Percentiles rank a stretch among this genome's conserved stretches.
phyloP scores from a whole-genome alignment of 64 coral and sea anemone species.

The Porites lutea region DNA sequence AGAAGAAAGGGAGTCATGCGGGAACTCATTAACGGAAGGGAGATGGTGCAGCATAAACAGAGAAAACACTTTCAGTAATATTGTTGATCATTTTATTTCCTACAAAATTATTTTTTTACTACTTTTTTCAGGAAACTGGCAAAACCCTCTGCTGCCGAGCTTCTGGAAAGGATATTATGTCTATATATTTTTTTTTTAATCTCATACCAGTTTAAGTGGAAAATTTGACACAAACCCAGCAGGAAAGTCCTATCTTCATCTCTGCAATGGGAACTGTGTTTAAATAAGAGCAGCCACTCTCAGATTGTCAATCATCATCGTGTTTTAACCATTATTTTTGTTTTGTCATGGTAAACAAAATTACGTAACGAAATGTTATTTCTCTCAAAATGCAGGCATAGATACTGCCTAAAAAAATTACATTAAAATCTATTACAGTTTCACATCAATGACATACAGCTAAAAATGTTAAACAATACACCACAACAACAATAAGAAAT shows the following conservation, averaged over 20 bases:
- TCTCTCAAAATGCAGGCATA: background rate
- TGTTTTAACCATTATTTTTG: background rate
- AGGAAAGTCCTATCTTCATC: slow-evolving; percentile 7
- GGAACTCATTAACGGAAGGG: too few relatives aligned
- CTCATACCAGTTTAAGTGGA: background rate
- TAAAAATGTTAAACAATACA: too few relatives aligned
- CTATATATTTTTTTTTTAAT: background rate
- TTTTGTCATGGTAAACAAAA: slow-evolving; percentile 13
- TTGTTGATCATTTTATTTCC: background rate
- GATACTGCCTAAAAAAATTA: background rate
- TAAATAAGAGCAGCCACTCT: background rate
- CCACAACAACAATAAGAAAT: too few relatives aligned
- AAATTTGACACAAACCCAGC: background rate
- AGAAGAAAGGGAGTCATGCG: too few relatives aligned
- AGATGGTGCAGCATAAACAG: too few relatives aligned
- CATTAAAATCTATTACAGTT: slow-evolving; percentile 8
- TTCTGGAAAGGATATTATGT: background rate
- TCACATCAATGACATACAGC: background rate
- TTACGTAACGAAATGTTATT: too few relatives aligned
- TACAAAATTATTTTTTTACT: background rate
- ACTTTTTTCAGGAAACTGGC: background rate
- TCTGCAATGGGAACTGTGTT: background rate
- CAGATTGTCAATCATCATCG: too few relatives aligned
- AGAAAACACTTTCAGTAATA: too few relatives aligned
- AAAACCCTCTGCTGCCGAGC: background rate